Evolutionary conservation across 2,113 vertebrate genomes (phyloP), one percentile per base, ranked within the genome.

Genomic region (Gambusia holbrooki): DNA sequence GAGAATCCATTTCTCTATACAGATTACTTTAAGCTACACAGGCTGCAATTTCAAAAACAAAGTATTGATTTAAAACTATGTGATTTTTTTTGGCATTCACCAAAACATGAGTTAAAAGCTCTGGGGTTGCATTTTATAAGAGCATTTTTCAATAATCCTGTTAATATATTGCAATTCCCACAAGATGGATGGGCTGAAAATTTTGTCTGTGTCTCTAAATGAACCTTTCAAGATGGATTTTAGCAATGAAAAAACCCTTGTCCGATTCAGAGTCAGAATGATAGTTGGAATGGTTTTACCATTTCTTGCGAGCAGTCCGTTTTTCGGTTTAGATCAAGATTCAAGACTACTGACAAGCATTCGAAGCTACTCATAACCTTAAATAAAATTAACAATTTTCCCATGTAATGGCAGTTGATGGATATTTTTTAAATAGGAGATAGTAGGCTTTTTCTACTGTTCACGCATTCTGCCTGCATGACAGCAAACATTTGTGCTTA

Each of bases 401-500:
- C 51, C 17, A 54, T 54, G 22, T 7, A 22, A 22, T 54, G 51
- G 22, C 51, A 54, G 5, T 54, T 54, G 22, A 22, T 54, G 22
- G 7, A 63, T 54, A 66, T 58, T 5, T 72, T 82, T 75, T n/a
- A 74, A 58, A 58, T 29, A 19, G 6, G 5, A 74, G 40, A 60
- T 60, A 69, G 12, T 77, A 22, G 30, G 66, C 40, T 22, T 60
- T 54, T 69, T n/a, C 35, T 66, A 32, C 72, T 84, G 28, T 45
- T 79, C 5, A 71, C 51, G 35, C 19, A 60, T 45, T 40, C 14
- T 1, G 25, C 30, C 48, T 67, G 12, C 14, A 29, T 12, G 32
- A 35, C 62, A 69, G 62, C 70, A 28, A 58, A 58, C 76, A 84
- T 85, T 85, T 51, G 72, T 73, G 87, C 80, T 83, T 85, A 80